Base-by-base conservation (phyloP, 1,140 invertebrate genomes). In the Manduca sexta region DNA sequence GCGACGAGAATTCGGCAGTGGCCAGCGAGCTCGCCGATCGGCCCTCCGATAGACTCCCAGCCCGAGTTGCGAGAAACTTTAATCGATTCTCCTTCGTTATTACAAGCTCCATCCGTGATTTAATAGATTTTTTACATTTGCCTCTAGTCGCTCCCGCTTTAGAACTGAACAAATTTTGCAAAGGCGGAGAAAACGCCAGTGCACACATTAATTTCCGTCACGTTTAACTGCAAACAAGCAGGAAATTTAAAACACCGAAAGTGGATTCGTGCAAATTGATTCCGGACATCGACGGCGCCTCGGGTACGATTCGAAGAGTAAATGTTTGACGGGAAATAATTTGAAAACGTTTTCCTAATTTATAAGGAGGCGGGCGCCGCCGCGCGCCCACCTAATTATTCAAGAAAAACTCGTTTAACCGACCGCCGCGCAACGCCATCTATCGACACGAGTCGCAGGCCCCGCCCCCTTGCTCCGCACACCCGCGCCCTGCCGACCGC, bases 171-270 rank as follows among this genome's bases (percentile, higher is more conserved):
- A 66, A 61, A 53, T 65, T 55, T 60, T 62, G 58, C 49, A 35
- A 35, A 21, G n/a, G 21, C 49, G 57, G 49, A 50, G 39, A 41
- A 53, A 51, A 75, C 69, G 64, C 66, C 64, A 66, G 69, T 69
- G 74, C 76, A 79, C 74, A 82, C 74, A 79, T 69, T 71, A 74
- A 82, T 77, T 76, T 77, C 68, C 74, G 64, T 70, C 64, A 56
- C 55, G 52, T 60, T 60, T 50, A 50, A 51, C 52, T 48, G 56
- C 64, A 65, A 62, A 68, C 60, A 62, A 50, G 61, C 61, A 56
- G 47, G 63, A 69, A 78, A 73, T 69, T 69, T 69, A 64, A 67
- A 71, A 74, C 58, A 48, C 56, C 52, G 38, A 53, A 63, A 61
- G 57, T 57, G 52, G 66, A 71, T 73, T 73, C 64, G 52, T 45